Evolutionary conservation across 2,113 vertebrate species (phyloP).

Genomic region (Solea solea): DNA sequence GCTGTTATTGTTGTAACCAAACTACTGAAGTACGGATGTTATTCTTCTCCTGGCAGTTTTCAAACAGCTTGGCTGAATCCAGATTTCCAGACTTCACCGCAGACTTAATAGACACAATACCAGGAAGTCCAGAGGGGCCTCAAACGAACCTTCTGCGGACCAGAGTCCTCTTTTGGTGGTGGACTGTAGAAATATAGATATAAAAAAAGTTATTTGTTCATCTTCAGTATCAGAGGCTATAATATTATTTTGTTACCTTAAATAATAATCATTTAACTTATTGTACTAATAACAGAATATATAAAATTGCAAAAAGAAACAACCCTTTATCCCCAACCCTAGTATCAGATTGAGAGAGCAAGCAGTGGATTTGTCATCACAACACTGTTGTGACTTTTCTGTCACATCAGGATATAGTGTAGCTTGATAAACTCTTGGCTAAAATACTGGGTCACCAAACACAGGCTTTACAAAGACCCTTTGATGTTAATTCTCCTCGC

Average conservation of each 20-base stretch:
- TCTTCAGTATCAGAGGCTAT: background rate
- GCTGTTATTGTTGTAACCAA: background rate
- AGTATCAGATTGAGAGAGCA: background rate
- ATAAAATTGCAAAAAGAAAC: too few species aligned
- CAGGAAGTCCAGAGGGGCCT: background rate
- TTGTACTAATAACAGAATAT: background rate
- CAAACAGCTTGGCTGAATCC: background rate
- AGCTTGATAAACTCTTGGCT: slow-evolving; percentile 36
- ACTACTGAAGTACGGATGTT: background rate
- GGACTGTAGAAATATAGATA: background rate
- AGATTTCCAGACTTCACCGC: background rate
- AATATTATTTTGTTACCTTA: background rate
- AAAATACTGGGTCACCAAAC: slow-evolving; percentile 35
- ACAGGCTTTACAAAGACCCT: slow-evolving; percentile 11
- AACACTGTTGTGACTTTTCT: slow-evolving; percentile 14
- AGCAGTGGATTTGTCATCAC: background rate
- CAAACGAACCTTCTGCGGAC: background rate
- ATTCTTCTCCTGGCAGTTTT: background rate
- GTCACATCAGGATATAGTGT: slow-evolving; percentile 40
- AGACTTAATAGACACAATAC: background rate
- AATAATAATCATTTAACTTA: background rate
- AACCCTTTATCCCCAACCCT: too few species aligned
- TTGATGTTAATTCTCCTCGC: slow-evolving; percentile 51
- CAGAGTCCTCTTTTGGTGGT: background rate
- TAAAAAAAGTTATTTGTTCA: background rate